Percentiles rank a stretch among this genome's conserved stretches.
These are phyloP conservation scores for Psilopsiagon aymara DNA, from an alignment of 2,113 vertebrate species.

Conservation along the genomic window DNA sequence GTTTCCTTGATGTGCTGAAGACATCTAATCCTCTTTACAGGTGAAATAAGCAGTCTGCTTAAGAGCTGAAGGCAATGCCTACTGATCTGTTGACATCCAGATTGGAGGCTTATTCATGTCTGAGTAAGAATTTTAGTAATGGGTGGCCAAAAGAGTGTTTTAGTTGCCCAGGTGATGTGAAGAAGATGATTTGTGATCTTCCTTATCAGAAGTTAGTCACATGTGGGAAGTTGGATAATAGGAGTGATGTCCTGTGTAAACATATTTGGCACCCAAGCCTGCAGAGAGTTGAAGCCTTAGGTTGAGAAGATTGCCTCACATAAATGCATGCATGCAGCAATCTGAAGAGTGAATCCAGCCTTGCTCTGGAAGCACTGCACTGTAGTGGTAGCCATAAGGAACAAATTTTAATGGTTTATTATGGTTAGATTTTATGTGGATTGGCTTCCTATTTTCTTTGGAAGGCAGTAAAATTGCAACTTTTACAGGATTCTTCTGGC, in stretches of 20 bases:
- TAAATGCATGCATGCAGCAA: neutral
- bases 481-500: neutral
- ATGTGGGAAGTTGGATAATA: neutral
- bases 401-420: constrained; percentile 27
- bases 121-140: constrained; percentile 9
- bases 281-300: neutral
- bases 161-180: neutral
- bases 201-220: neutral
- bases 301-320: neutral
- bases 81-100: constrained; percentile 47
- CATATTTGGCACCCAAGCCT: neutral
- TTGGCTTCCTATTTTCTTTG: constrained; percentile 45
- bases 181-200: neutral
- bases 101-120: neutral
- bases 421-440: neutral
- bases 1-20: constrained; percentile 47
- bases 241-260: neutral
- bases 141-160: neutral
- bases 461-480: constrained; percentile 1
- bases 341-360: neutral
- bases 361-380: neutral
- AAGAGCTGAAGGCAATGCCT: constrained; percentile 34
- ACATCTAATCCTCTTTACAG: constrained; percentile 37
- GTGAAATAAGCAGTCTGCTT: constrained; percentile 52
- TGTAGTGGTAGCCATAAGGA: neutral